Base-by-base conservation (phyloP, 1,140 invertebrate species). In the Panagrolaimus sp. region DNA sequence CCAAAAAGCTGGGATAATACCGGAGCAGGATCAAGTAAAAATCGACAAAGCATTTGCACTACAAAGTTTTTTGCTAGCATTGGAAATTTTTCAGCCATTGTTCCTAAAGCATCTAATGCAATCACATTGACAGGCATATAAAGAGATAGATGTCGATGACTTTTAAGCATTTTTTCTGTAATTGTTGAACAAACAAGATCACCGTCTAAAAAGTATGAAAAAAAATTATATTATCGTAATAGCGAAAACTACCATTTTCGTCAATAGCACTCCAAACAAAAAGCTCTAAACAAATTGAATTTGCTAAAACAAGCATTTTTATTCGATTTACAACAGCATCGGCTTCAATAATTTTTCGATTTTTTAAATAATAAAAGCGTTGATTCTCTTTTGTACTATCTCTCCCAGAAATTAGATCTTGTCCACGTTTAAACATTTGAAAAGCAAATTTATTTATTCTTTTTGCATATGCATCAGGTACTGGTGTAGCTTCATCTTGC, bases 211-310 rank as follows among this genome's bases (percentile, higher is more conserved):
- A 78, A 57, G n/a, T n/a, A n/a, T 16, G 5, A 57, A n/a, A 0
- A 57, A 20, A 11, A 4, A 66, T 20, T 61, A 11, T 23, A 64
- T 68, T 47, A 71, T 66, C 44, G n/a, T 47, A 44, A 11, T 11
- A 63, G 11, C 38, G 48, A 23, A 20, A 79, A 83, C 85, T 85
- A 96, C 93, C 93, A 78, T 91, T 91, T 87, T 97, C 94, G 85
- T 97, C 93, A 1, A 90, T 89, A 75, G 95, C 93, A 11, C 93
- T 92, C 95, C 95, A 98, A 38, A 98, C 93, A 2, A 98, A 87
- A 0, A 98, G 87, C 84, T 98, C 93, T 1, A 98, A 91, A 84
- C 94, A 98, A 14, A 93, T 92, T 4, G 94, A 93, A 86, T 96
- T 96, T 0, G 92, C 92, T 88, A 93, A 92, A 0, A 98, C 92